A percentile compares a stretch with the other conserved stretches of the same genome.
phyloP scores from a whole-genome alignment of 1,140 invertebrate genomes.

The Drosophila oshimai region DNA sequence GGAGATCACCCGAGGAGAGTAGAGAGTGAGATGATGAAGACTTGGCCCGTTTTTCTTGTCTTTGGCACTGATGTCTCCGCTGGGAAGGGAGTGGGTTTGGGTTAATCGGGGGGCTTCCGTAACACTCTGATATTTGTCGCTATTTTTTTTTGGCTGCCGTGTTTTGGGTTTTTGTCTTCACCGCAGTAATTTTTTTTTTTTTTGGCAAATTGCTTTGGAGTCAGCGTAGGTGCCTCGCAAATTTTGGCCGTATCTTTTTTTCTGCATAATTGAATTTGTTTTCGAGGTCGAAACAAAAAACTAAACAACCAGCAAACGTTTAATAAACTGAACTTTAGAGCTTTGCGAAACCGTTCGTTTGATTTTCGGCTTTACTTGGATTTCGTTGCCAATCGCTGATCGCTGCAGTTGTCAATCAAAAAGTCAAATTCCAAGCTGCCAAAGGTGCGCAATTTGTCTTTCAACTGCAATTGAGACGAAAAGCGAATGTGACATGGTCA shows the following conservation, averaged over 20 bases:
- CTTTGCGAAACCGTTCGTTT: conserved; percentile 33
- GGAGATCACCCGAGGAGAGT: conserved; percentile 25
- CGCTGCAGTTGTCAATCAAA: conserved; percentile 74
- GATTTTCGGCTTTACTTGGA: neutral
- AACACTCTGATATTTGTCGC: conserved; percentile 79
- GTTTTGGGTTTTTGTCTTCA: conserved; percentile 16
- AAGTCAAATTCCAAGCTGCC: conserved; percentile 77
- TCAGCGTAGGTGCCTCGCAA: conserved; percentile 45
- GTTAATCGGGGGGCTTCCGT: conserved; percentile 36
- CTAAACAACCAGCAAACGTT: conserved; percentile 12
- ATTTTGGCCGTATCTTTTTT: conserved; percentile 18
- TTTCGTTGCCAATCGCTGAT: conserved; percentile 29
- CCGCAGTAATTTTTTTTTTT: conserved; percentile 10
- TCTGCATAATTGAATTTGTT: conserved; percentile 72
- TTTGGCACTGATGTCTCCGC: conserved; percentile 56
- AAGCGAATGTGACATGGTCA: conserved; percentile 75
- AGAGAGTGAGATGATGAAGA: conserved; percentile 18
- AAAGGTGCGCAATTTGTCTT: conserved; percentile 72
- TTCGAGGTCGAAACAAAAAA: conserved; percentile 72
- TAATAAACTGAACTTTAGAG: conserved; percentile 64
- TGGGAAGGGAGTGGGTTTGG: conserved; percentile 26
- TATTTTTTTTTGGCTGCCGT: conserved; percentile 42
- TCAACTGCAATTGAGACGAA: conserved; percentile 69
- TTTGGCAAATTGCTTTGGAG: conserved; percentile 57
- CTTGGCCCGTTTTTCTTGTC: conserved; percentile 60